phyloP scores from a whole-genome alignment of 2,113 vertebrate genomes.

The Lethenteron reissneri region DNA sequence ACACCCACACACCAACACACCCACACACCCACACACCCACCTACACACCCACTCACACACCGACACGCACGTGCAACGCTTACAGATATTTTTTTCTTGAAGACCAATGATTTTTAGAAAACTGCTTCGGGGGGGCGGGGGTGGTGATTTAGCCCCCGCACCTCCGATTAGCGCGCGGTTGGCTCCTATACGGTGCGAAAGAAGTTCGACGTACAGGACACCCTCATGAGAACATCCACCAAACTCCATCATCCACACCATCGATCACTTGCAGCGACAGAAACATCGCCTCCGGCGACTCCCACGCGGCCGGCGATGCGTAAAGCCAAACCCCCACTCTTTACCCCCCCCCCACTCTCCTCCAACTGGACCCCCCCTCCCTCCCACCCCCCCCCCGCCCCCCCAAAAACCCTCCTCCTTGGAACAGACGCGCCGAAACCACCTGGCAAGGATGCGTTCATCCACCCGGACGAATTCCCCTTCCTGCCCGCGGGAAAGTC shows the following conservation, averaged over 20 bases:
- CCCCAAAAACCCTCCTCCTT: background rate
- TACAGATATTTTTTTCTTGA: too few species aligned
- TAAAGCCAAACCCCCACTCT: background rate
- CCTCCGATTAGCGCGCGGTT: too few species aligned
- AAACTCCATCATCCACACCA: background rate
- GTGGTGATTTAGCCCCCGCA: too few species aligned
- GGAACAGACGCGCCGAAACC: slow-evolving; percentile 45
- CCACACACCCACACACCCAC: too few species aligned
- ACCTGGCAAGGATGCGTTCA: slow-evolving; percentile 27
- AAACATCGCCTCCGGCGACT: background rate
- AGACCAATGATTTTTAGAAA: too few species aligned
- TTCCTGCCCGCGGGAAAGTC: slow-evolving; percentile 24
- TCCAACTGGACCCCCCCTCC: background rate
- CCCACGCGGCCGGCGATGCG: background rate
- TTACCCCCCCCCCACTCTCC: background rate
- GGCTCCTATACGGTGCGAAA: too few species aligned
- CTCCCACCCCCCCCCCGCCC: background rate
- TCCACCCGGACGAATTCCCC: slow-evolving; percentile 43
- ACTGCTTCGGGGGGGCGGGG: too few species aligned
- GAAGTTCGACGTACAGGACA: too few species aligned
- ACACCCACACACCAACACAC: too few species aligned
- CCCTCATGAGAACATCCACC: background rate
- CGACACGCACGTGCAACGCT: too few species aligned
- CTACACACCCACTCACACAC: too few species aligned
- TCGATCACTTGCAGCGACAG: background rate